phyloP scores from a whole-genome alignment of 2,888 invertebrate genomes.

The Dicroscelio sp. region DNA sequence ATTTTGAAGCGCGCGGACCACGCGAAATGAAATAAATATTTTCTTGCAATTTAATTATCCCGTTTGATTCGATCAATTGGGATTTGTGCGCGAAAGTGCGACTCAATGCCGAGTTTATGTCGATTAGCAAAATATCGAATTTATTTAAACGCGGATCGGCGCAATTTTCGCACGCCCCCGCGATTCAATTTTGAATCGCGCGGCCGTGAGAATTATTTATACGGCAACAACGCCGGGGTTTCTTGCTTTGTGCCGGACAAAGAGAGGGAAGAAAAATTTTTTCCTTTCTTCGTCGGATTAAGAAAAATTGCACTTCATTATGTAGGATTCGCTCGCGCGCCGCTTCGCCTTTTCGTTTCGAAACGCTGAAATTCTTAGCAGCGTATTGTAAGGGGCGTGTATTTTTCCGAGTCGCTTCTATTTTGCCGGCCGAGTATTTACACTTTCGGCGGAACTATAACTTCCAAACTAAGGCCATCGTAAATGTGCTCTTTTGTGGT shows the following conservation, averaged over 20 bases:
- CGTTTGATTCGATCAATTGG: neutral
- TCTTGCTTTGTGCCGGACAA: slow-evolving; percentile 16
- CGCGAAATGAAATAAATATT: slow-evolving; percentile 41
- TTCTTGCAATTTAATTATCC: slow-evolving; percentile 41
- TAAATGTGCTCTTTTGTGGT: too few species aligned
- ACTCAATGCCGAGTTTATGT: neutral
- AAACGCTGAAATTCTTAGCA: slow-evolving; percentile 45
- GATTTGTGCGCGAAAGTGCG: neutral
- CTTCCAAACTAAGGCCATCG: slow-evolving; percentile 23
- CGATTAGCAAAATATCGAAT: slow-evolving; percentile 18
- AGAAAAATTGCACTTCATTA: slow-evolving; percentile 61
- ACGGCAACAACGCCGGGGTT: neutral
- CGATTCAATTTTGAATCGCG: slow-evolving; percentile 37
- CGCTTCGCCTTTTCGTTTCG: slow-evolving; percentile 37
- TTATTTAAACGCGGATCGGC: neutral
- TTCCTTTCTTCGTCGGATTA: too few species aligned
- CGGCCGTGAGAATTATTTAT: slow-evolving; percentile 43
- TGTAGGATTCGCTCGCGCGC: slow-evolving; percentile 42
- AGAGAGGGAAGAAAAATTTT: too few species aligned
- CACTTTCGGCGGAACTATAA: slow-evolving; percentile 24
- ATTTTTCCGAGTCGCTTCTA: slow-evolving; percentile 52
- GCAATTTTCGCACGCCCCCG: neutral
- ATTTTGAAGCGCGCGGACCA: too few species aligned
- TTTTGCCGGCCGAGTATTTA: slow-evolving; percentile 52
- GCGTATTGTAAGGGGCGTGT: slow-evolving; percentile 12